phyloP scores from a whole-genome alignment of 2,888 invertebrate genomes.

The Agriopis leucophaearia region DNA sequence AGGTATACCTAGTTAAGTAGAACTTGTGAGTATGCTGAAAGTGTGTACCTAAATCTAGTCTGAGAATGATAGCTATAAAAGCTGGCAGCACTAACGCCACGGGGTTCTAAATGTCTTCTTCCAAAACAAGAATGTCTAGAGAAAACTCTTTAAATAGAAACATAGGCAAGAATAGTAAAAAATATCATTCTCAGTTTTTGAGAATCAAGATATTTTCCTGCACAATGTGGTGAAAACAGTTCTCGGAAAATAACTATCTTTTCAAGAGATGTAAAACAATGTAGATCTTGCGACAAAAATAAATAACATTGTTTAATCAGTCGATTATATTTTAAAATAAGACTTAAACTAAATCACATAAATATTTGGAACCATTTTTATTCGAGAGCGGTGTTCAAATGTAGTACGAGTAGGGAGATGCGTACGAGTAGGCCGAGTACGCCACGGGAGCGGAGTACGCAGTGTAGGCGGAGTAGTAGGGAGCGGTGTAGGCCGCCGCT shows the following conservation, averaged over 20 bases:
- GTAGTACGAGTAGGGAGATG: conserved; percentile 66
- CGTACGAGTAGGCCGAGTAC: conserved; percentile 66
- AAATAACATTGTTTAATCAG: conserved; percentile 16
- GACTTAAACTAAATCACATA: conserved; percentile 38
- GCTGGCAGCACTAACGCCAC: too few species aligned
- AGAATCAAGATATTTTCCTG: too few species aligned
- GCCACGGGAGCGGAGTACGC: conserved; percentile 58
- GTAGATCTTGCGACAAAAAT: conserved; percentile 3
- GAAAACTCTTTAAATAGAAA: too few species aligned
- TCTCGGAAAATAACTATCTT: neutral
- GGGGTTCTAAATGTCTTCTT: too few species aligned
- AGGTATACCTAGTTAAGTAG: neutral
- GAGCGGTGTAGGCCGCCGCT: conserved; percentile 63
- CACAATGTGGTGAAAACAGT: too few species aligned
- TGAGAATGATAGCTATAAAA: too few species aligned
- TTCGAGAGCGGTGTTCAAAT: conserved; percentile 39
- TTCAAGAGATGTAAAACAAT: neutral
- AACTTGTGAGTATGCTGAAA: too few species aligned
- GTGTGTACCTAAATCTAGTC: too few species aligned
- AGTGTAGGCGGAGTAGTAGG: conserved; percentile 70
- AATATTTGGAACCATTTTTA: conserved; percentile 48
- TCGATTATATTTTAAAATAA: conserved; percentile 43
- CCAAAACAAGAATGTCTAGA: too few species aligned
- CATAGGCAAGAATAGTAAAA: too few species aligned
- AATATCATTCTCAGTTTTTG: too few species aligned